These are phyloP conservation scores for Sarcophaga caerulescens DNA, from an alignment of 2,888 invertebrate species.

Conservation along the genomic window DNA sequence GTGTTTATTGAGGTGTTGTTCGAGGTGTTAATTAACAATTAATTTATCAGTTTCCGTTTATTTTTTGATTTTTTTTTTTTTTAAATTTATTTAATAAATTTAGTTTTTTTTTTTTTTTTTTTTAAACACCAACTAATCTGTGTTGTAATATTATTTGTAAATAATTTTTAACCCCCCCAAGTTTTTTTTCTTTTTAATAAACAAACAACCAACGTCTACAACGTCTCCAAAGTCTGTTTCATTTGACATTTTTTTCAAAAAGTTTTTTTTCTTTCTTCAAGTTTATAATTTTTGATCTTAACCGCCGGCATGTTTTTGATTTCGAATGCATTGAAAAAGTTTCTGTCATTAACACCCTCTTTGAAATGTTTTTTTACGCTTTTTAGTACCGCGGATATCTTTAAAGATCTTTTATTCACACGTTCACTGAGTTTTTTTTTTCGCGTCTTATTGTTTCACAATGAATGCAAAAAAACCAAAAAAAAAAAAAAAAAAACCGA, in stretches of 20 bases:
- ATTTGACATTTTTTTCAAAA: too few relatives aligned
- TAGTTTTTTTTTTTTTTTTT: neutral
- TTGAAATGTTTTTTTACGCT: neutral
- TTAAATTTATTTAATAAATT: neutral
- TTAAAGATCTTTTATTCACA: neutral
- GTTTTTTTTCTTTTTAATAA: too few relatives aligned
- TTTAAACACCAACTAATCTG: too few relatives aligned
- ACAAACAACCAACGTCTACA: too few relatives aligned
- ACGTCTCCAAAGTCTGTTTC: too few relatives aligned
- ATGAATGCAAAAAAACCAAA: neutral
- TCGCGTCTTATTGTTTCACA: neutral
- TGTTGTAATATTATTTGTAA: neutral
- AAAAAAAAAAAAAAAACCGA: neutral
- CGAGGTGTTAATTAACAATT: constrained; percentile 39
- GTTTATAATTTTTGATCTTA: neutral
- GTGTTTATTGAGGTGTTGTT: constrained; percentile 11
- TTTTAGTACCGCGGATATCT: neutral
- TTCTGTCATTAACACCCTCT: too few relatives aligned
- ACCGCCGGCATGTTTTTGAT: neutral
- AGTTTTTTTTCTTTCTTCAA: too few relatives aligned
- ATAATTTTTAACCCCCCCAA: neutral
- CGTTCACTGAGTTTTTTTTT: neutral
- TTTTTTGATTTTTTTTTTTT: neutral
- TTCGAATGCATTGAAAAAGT: neutral
- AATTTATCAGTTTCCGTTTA: constrained; percentile 32